Evolutionary conservation across 1,140 invertebrate species (phyloP).

Genomic region (Polyergus mexicanus): DNA sequence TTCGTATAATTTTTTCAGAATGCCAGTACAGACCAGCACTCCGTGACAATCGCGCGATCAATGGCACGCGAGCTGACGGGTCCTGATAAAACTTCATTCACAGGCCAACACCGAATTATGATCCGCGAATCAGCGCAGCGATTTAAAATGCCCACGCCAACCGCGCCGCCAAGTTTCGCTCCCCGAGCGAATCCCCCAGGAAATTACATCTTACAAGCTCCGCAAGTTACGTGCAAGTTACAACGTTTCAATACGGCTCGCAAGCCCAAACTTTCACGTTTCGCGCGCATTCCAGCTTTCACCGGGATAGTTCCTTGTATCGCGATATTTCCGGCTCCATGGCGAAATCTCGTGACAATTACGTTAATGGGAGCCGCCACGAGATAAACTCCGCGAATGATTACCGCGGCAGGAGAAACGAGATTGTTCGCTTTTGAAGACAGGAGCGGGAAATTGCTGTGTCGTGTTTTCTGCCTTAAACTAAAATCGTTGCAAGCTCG

Average conservation of each 20-base stretch:
- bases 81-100: constrained; percentile 48
- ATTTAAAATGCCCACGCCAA: constrained; percentile 34
- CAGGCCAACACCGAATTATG: constrained; percentile 39
- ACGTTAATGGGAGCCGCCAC: constrained; percentile 48
- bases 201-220: constrained; percentile 62
- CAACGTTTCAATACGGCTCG: constrained; percentile 59
- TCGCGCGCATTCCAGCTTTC: constrained; percentile 54
- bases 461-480: constrained; percentile 33
- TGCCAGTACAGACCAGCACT: constrained; percentile 1
- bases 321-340: constrained; percentile 40
- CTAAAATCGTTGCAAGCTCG: constrained; percentile 5
- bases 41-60: constrained; percentile 61
- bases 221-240: constrained; percentile 47
- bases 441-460: not conserved
- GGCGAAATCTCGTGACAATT: constrained; percentile 61
- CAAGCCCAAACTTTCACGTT: constrained; percentile 46
- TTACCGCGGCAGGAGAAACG: constrained; percentile 30
- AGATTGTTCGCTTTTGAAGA: constrained; percentile 27
- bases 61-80: constrained; percentile 35
- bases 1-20: constrained; percentile 60
- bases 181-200: constrained; percentile 45
- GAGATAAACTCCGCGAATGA: constrained; percentile 37
- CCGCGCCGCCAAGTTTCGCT: constrained; percentile 28
- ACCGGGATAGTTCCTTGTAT: constrained; percentile 44
- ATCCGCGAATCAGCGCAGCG: constrained; percentile 35